Evolutionary conservation across 2,888 invertebrate genomes (phyloP).

Genomic region (Sipha maydis): DNA sequence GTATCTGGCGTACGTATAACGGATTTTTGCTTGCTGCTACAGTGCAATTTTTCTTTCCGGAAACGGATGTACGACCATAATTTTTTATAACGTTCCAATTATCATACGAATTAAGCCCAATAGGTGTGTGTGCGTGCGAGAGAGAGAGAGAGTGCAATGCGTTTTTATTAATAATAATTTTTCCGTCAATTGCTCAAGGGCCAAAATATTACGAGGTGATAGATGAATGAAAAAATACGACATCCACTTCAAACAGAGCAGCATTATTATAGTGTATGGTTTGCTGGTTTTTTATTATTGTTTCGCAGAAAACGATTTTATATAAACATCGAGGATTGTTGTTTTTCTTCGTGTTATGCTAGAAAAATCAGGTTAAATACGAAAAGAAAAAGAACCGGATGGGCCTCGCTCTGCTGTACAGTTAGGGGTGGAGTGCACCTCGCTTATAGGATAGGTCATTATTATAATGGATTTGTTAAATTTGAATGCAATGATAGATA

Average conservation of each 20-base stretch:
- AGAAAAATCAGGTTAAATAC: slow-evolving; percentile 13
- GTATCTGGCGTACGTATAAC: slow-evolving; percentile 30
- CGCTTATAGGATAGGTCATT: too few species aligned
- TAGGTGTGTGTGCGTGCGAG: neutral
- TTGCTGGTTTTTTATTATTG: neutral
- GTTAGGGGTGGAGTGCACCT: too few species aligned
- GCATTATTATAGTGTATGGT: neutral
- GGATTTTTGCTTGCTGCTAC: slow-evolving; percentile 45
- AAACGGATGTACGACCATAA: slow-evolving; percentile 53
- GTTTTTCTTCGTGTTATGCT: slow-evolving; percentile 1
- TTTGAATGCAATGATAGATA: too few species aligned
- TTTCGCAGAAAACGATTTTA: neutral
- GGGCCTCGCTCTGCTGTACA: too few species aligned
- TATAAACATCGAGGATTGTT: neutral
- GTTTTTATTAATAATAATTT: slow-evolving; percentile 24
- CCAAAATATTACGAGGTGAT: neutral
- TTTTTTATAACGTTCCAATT: slow-evolving; percentile 53
- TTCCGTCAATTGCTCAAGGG: slow-evolving; percentile 2
- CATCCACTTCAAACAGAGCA: neutral
- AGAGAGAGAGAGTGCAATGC: neutral
- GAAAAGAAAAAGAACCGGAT: too few species aligned
- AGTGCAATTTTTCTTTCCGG: slow-evolving; percentile 53
- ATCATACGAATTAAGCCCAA: slow-evolving; percentile 33
- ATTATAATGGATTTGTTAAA: too few species aligned
- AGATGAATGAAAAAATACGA: neutral